A percentile compares a stretch with the other conserved stretches of the same genome.
Evolutionary conservation across 2,113 vertebrate species (phyloP).

Genomic region (Sterna hirundo): DNA sequence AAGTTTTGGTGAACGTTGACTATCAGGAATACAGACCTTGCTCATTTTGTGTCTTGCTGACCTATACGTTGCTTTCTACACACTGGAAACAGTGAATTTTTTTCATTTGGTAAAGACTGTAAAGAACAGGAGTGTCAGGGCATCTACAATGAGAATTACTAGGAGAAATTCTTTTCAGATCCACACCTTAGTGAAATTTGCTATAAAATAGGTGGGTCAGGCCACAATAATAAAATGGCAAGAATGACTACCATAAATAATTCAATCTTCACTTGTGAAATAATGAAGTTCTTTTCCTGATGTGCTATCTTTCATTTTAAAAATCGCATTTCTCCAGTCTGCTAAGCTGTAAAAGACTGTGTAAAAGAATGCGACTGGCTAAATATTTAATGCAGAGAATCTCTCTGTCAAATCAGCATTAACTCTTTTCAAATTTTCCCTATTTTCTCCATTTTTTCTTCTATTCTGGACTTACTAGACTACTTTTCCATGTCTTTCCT

Average conservation of each 20-base stretch:
- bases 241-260: neutral
- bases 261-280: neutral
- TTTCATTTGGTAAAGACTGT: neutral
- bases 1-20: neutral
- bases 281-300: neutral
- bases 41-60: neutral
- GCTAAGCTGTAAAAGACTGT: neutral
- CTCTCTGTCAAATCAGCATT: neutral
- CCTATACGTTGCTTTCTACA: neutral
- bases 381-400: neutral
- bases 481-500: neutral
- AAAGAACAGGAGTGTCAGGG: neutral
- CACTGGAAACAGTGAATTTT: neutral
- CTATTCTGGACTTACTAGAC: neutral
- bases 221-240: neutral
- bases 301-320: neutral
- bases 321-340: neutral
- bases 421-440: neutral
- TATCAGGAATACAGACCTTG: neutral
- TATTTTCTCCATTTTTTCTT: neutral
- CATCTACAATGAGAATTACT: neutral
- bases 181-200: neutral
- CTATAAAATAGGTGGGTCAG: neutral
- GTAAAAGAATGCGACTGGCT: neutral
- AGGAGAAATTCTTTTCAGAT: neutral